phyloP scores from a whole-genome alignment of 2,888 invertebrate genomes.

The Drosophila paranaensis region DNA sequence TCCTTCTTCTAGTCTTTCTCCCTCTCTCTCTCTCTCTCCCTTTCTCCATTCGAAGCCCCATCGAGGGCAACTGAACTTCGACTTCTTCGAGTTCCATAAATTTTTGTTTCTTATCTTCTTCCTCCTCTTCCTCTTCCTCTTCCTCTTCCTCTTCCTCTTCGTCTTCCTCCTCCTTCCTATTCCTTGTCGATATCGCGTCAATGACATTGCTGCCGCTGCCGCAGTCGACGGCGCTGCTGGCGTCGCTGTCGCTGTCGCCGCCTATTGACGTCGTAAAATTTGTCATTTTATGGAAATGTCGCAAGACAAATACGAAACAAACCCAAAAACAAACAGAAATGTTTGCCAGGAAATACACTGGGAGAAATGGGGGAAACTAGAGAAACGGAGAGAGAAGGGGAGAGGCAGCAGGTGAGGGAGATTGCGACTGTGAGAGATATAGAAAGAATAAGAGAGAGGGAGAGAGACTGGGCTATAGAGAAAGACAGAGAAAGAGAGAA shows the following conservation, averaged over 20 bases:
- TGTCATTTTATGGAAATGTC: slow-evolving; percentile 68
- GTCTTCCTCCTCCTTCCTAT: background rate
- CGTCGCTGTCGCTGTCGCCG: slow-evolving; percentile 27
- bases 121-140: background rate
- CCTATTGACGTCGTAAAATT: slow-evolving; percentile 69
- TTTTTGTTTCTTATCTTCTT: background rate
- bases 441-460: background rate
- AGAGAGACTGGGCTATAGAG: background rate
- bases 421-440: background rate
- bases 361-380: background rate
- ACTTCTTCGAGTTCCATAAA: background rate
- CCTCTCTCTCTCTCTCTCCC: background rate
- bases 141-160: no score
- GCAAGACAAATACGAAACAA: slow-evolving; percentile 29
- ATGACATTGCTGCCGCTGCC: slow-evolving; percentile 38
- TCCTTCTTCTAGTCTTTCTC: background rate
- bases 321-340: slow-evolving; percentile 7
- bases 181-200: slow-evolving; percentile 53
- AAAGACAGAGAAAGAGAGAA: background rate
- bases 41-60: background rate
- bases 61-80: background rate
- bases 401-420: background rate
- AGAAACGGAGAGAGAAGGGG: no score
- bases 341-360: slow-evolving; percentile 20
- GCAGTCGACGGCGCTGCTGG: slow-evolving; percentile 26